Conservation (phyloP, 2,113 vertebrate species). For the Perca flavescens region DNA sequence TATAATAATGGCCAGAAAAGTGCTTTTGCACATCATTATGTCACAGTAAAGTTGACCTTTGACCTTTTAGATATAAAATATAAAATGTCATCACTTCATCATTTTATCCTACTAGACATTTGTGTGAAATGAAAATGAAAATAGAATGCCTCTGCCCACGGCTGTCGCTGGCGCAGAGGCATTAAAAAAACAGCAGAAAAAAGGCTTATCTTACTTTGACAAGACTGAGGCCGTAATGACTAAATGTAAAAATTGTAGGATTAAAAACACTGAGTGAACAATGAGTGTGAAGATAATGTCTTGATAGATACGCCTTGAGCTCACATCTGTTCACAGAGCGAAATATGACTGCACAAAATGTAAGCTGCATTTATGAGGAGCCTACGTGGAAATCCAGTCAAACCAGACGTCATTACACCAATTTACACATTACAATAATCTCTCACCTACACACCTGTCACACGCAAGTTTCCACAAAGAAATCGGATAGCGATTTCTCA, state of each 20-base stretch:
- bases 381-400: not conserved
- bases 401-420: conserved; percentile 2
- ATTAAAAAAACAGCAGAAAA: not conserved
- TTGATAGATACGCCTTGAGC: not conserved
- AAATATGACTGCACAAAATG: conserved; percentile 10
- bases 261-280: conserved; percentile 13
- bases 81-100: not conserved
- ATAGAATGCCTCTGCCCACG: no score
- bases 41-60: no score
- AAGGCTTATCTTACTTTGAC: conserved; percentile 3
- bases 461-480: not conserved
- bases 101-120: not conserved
- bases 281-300: conserved; percentile 2
- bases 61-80: not conserved
- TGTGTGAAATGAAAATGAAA: not conserved
- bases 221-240: conserved; percentile 6
- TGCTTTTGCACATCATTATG: no score
- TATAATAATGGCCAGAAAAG: no score
- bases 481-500: not conserved
- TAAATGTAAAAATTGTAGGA: not conserved
- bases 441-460: conserved; percentile 1
- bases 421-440: conserved; percentile 4
- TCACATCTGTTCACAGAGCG: conserved; percentile 3
- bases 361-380: conserved; percentile 15
- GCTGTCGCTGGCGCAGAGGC: no score